These are phyloP conservation scores for Mycalesis mineus DNA, from an alignment of 2,888 invertebrate species.

Conservation along the genomic window DNA sequence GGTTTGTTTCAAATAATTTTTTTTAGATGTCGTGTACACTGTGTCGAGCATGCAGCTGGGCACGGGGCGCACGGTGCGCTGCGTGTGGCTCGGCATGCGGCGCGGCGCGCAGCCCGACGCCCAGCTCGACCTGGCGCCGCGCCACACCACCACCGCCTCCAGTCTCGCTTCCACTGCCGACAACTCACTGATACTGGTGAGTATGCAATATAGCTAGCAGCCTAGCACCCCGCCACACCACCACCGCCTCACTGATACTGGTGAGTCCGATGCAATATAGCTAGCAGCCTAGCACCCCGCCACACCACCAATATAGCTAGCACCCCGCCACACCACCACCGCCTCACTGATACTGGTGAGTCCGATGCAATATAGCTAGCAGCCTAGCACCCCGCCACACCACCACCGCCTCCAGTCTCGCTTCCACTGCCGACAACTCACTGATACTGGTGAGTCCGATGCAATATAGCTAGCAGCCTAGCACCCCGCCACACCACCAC, in stretches of 20 bases:
- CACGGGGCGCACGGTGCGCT: constrained; percentile 74
- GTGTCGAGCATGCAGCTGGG: constrained; percentile 72
- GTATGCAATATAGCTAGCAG: too few relatives aligned
- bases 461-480: too few relatives aligned
- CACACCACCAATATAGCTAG: constrained; percentile 65
- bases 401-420: constrained; percentile 66
- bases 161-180: constrained; percentile 70
- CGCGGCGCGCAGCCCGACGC: constrained; percentile 13
- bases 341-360: constrained; percentile 61
- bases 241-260: too few relatives aligned
- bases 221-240: too few relatives aligned
- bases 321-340: constrained; percentile 68
- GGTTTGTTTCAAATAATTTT: too few relatives aligned
- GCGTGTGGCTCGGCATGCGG: constrained; percentile 79
- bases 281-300: constrained; percentile 50
- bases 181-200: constrained; percentile 61
- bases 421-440: constrained; percentile 71
- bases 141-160: constrained; percentile 64
- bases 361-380: constrained; percentile 29
- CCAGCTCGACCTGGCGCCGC: constrained; percentile 47
- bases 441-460: constrained; percentile 55
- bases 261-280: too few relatives aligned
- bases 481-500: too few relatives aligned
- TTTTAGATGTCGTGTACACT: constrained; percentile 70
- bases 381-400: constrained; percentile 56